Percentiles rank a stretch among this genome's conserved stretches.
Conservation (phyloP, 1,140 invertebrate species). For the Trachymyrmex septentrionalis region DNA sequence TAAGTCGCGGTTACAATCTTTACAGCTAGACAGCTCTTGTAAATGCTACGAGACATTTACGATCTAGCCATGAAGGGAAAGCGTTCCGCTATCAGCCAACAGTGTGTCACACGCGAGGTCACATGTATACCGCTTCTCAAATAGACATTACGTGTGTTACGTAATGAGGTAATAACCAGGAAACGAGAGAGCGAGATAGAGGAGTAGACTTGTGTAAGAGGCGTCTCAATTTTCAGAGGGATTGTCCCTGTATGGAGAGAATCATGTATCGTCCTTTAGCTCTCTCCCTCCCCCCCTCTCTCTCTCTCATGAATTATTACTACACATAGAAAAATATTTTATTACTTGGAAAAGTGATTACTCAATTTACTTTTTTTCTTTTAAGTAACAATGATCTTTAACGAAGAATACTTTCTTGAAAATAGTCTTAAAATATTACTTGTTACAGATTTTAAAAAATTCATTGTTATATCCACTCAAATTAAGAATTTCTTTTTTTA, state of each 20-base stretch:
- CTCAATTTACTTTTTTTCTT: too few relatives aligned
- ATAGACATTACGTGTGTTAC: constrained; percentile 51
- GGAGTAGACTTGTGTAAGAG: constrained; percentile 23
- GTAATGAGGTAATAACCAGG: constrained; percentile 66
- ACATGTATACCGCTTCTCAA: constrained; percentile 22
- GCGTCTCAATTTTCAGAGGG: constrained; percentile 65
- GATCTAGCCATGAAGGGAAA: neutral
- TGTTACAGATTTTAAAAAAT: too few relatives aligned
- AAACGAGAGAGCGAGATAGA: constrained; percentile 20
- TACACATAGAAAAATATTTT: too few relatives aligned
- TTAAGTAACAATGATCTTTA: too few relatives aligned
- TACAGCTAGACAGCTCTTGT: neutral
- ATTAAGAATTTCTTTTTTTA: too few relatives aligned
- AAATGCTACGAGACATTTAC: constrained; percentile 42
- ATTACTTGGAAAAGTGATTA: too few relatives aligned
- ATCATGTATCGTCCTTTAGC: neutral
- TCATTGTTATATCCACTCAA: too few relatives aligned
- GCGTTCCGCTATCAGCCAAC: neutral
- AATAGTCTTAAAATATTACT: too few relatives aligned
- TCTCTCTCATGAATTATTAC: too few relatives aligned
- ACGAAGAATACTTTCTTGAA: too few relatives aligned
- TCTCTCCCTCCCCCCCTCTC: too few relatives aligned
- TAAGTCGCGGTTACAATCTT: constrained; percentile 30
- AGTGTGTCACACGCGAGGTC: neutral
- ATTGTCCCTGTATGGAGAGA: constrained; percentile 40